Percentiles rank a stretch among this genome's conserved stretches.
Evolutionary conservation across 2,113 vertebrate species (phyloP).

Genomic region (Chelonoidis abingdonii): DNA sequence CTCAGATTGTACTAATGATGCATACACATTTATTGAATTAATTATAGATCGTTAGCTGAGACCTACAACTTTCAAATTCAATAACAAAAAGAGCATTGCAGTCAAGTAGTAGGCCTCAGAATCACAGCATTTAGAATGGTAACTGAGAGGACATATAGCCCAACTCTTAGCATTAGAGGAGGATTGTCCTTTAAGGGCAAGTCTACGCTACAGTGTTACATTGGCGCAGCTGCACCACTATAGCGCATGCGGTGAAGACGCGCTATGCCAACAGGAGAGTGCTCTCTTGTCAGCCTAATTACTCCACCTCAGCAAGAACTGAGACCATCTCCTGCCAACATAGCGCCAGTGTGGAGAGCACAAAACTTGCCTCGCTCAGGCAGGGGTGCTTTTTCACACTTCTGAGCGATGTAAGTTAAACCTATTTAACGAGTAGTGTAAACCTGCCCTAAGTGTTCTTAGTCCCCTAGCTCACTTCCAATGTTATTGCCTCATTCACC

Average conservation of each 20-base stretch:
- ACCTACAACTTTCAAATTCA: background rate
- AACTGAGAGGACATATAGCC: background rate
- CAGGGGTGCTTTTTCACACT: too few relatives aligned
- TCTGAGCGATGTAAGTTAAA: too few relatives aligned
- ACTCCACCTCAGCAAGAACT: too few relatives aligned
- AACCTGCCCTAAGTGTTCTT: background rate
- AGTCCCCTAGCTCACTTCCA: background rate
- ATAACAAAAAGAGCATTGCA: background rate
- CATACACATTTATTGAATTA: conserved; percentile 2
- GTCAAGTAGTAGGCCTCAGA: background rate
- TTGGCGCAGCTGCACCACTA: too few relatives aligned
- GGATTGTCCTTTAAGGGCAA: background rate
- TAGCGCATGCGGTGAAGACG: too few relatives aligned
- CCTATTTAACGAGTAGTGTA: too few relatives aligned
- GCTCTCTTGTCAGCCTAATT: too few relatives aligned
- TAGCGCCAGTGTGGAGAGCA: too few relatives aligned
- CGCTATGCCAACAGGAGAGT: too few relatives aligned
- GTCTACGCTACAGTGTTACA: too few relatives aligned
- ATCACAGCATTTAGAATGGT: background rate
- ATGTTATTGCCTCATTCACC: background rate
- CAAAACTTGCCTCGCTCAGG: too few relatives aligned
- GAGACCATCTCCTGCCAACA: too few relatives aligned
- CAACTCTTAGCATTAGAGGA: background rate
- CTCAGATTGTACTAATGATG: conserved; percentile 37
- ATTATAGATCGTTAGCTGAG: background rate